A percentile compares a stretch with the other conserved stretches of the same genome.
These are phyloP conservation scores for Speoplatyrhinus poulsoni DNA, from an alignment of 2,113 vertebrate genomes.

Conservation along the genomic window DNA sequence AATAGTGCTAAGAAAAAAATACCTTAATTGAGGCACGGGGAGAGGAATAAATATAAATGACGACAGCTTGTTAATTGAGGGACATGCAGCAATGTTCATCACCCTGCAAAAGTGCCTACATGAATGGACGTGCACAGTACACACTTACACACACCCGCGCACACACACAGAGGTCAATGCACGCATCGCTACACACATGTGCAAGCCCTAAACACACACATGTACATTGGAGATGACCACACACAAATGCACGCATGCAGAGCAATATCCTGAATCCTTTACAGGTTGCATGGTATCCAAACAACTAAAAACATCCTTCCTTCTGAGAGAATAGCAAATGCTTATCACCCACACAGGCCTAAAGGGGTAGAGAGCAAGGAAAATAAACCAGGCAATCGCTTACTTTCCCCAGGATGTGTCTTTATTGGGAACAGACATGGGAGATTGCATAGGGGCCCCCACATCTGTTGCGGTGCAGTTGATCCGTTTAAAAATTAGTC, in stretches of 20 bases:
- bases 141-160: slow-evolving; percentile 7
- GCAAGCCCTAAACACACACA: not conserved
- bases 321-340: slow-evolving; percentile 1
- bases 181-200: slow-evolving; percentile 3
- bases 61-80: slow-evolving; percentile 46
- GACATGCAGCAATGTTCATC: slow-evolving; percentile 41
- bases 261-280: slow-evolving; percentile 21
- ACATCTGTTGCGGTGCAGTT: slow-evolving; percentile 71
- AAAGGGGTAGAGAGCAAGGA: not conserved
- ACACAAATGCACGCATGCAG: not conserved
- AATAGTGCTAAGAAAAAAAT: not conserved
- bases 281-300: slow-evolving; percentile 13
- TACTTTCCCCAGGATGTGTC: slow-evolving; percentile 68
- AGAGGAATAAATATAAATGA: slow-evolving; percentile 11
- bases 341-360: not conserved
- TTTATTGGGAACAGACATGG: slow-evolving; percentile 69
- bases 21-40: not conserved
- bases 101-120: slow-evolving; percentile 30
- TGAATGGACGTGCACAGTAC: slow-evolving; percentile 22
- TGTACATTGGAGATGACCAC: no score
- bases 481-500: slow-evolving; percentile 76
- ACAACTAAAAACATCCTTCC: slow-evolving; percentile 30
- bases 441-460: slow-evolving; percentile 35
- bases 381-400: slow-evolving; percentile 48
- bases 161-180: not conserved